Conservation (phyloP, 1,140 invertebrate species). For the Dolichoris vasculosae region DNA sequence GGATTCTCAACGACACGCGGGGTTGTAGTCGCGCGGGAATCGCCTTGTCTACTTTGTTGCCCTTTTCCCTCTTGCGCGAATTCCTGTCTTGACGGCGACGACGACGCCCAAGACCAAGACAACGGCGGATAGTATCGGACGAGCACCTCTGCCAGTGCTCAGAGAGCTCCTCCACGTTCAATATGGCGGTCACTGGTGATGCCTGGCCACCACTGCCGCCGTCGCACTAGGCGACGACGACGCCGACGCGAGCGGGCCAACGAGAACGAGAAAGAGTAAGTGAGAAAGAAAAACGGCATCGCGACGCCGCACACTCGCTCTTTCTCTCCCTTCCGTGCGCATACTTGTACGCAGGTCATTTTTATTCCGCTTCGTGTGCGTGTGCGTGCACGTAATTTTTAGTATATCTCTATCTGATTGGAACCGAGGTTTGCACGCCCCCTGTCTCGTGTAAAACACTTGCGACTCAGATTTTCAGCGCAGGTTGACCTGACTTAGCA, state of each 20-base stretch:
- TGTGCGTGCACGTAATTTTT: slow-evolving; percentile 5
- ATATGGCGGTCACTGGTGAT: slow-evolving; percentile 62
- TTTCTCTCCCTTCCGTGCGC: slow-evolving; percentile 44
- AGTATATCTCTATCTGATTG: not conserved
- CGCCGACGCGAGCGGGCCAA: slow-evolving; percentile 54
- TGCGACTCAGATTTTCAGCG: not conserved
- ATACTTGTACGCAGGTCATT: slow-evolving; percentile 61
- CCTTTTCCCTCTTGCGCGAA: not conserved
- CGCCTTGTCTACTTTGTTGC: not conserved
- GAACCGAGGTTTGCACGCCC: not conserved
- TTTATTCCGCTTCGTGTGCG: not conserved
- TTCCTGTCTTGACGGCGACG: too few relatives aligned
- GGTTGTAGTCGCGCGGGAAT: too few relatives aligned
- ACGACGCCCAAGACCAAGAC: not conserved
- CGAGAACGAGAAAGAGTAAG: slow-evolving; percentile 53
- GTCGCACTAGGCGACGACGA: slow-evolving; percentile 58
- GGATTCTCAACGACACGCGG: not conserved
- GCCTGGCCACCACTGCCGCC: slow-evolving; percentile 60
- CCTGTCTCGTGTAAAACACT: not conserved
- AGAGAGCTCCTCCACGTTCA: slow-evolving; percentile 42
- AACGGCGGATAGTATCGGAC: not conserved
- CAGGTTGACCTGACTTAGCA: not conserved
- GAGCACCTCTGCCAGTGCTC: not conserved
- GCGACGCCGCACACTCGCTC: slow-evolving; percentile 55
- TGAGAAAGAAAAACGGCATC: slow-evolving; percentile 57